Base-by-base conservation (phyloP, 2,888 invertebrate genomes). In the Chloroclystis v-ata region DNA sequence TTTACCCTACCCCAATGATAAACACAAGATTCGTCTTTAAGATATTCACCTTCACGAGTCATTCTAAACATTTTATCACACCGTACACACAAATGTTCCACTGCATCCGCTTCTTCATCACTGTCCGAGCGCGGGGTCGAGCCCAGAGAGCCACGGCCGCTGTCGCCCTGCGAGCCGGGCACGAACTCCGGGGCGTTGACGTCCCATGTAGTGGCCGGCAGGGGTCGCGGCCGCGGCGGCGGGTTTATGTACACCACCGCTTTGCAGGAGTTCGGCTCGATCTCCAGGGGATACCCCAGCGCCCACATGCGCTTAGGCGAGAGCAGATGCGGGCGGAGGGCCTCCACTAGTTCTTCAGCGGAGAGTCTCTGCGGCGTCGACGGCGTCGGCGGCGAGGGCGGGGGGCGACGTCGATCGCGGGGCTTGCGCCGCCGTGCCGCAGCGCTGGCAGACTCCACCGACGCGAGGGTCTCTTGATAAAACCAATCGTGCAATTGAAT, bases 1-100 rank as follows among this genome's bases (percentile, higher is more conserved):
- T 89, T 90, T n/a, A 93, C 78, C 61, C 94, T 94, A 13, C 97
- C 98, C 93, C 95, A 96, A 74, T 99, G 99, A 75, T 96, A 95
- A 11, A 89, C 71, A 80, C 99, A 99, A 47, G 90, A 87, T 56
- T 95, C 95, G 35, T 90, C 88, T 2, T 90, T 90, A 14, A 93
- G 73, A 72, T 95, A 95, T 67, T 92, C 91, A 24, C 94, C 94
- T 52, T 91, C 89, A 20, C 90, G 86, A 56, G 91, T 90, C 49
- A 95, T 91, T 63, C 90, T 87, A 76, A 95, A 97, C 35, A 87
- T 87, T 61, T 90, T 91, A 51, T 90, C 90, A 81, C 96, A 96
- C 46, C 96, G 89, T 16, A 90, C 90, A 76, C 95, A 95, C 49
- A 89, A 88, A 65, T 91, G 89, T 75, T 90, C 89, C 71, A 86